Conservation (phyloP, 1,140 invertebrate species). For the Drosophila murphyi region DNA sequence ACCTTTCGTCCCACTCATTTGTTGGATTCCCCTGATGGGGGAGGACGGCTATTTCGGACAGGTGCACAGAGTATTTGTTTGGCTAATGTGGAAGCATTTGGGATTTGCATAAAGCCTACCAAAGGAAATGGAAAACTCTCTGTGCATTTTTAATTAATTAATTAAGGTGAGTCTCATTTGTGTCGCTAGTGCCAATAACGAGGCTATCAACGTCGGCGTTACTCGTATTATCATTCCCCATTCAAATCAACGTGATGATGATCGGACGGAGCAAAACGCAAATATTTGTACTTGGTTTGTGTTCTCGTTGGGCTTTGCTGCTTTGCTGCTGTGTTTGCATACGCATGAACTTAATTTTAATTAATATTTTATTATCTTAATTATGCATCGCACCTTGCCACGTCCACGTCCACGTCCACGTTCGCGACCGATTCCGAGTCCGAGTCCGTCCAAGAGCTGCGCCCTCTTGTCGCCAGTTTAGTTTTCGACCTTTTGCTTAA, state of each 20-base stretch:
- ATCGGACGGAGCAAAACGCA: slow-evolving; percentile 47
- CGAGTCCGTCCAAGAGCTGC: slow-evolving; percentile 29
- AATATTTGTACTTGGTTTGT: slow-evolving; percentile 68
- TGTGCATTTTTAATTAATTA: slow-evolving; percentile 83
- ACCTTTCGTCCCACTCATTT: slow-evolving; percentile 33
- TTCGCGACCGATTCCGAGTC: neutral
- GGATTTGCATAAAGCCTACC: slow-evolving; percentile 69
- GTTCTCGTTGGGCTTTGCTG: slow-evolving; percentile 18
- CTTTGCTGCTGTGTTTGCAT: slow-evolving; percentile 60
- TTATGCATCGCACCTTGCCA: slow-evolving; percentile 82
- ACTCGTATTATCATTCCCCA: slow-evolving; percentile 33
- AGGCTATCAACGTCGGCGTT: slow-evolving; percentile 72
- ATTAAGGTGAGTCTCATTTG: slow-evolving; percentile 67
- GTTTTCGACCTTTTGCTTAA: slow-evolving; percentile 81
- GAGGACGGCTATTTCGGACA: slow-evolving; percentile 34
- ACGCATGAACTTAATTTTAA: slow-evolving; percentile 82
- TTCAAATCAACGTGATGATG: slow-evolving; percentile 75
- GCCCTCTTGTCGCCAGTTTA: slow-evolving; percentile 69
- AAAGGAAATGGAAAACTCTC: slow-evolving; percentile 32
- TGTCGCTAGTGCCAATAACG: slow-evolving; percentile 65
- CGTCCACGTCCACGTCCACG: slow-evolving; percentile 20
- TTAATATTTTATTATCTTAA: slow-evolving; percentile 84
- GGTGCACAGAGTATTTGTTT: slow-evolving; percentile 44
- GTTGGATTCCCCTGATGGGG: slow-evolving; percentile 12
- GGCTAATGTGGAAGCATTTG: slow-evolving; percentile 52